Conservation (phyloP, 2,113 vertebrate species). For the Oceanodroma tethys region DNA sequence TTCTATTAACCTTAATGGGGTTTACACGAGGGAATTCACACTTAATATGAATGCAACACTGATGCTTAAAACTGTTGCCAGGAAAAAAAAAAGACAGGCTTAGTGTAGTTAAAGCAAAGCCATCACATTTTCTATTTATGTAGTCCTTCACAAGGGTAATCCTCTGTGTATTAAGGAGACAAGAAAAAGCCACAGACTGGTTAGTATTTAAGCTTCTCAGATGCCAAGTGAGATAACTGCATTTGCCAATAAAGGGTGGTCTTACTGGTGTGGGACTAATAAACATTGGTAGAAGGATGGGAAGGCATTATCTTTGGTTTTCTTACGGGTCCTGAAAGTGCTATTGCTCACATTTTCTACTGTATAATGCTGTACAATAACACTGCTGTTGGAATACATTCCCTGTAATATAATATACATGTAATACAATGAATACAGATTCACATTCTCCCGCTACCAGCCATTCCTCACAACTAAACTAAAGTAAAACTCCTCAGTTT, state of each 20-base stretch:
- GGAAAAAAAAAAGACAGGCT: background rate
- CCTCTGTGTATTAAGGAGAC: background rate
- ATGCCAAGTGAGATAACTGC: background rate
- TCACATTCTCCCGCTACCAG: background rate
- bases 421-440: background rate
- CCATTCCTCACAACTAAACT: background rate
- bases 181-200: background rate
- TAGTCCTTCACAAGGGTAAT: slow-evolving; percentile 40
- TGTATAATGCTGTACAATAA: background rate
- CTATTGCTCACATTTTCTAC: background rate
- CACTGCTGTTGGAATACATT: background rate
- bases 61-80: slow-evolving; percentile 31
- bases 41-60: slow-evolving; percentile 38
- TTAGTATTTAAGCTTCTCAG: background rate
- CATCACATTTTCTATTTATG: slow-evolving; percentile 44
- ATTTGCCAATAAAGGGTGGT: background rate
- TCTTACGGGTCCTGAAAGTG: background rate
- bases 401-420: background rate
- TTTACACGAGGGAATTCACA: slow-evolving; percentile 44
- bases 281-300: background rate
- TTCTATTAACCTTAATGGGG: slow-evolving; percentile 58
- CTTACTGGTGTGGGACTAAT: background rate
- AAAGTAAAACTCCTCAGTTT: background rate
- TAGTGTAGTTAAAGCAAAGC: slow-evolving; percentile 20
- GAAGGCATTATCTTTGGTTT: background rate